These are phyloP conservation scores for Malurus elegans DNA, from an alignment of 2,113 vertebrate species.

Conservation along the genomic window DNA sequence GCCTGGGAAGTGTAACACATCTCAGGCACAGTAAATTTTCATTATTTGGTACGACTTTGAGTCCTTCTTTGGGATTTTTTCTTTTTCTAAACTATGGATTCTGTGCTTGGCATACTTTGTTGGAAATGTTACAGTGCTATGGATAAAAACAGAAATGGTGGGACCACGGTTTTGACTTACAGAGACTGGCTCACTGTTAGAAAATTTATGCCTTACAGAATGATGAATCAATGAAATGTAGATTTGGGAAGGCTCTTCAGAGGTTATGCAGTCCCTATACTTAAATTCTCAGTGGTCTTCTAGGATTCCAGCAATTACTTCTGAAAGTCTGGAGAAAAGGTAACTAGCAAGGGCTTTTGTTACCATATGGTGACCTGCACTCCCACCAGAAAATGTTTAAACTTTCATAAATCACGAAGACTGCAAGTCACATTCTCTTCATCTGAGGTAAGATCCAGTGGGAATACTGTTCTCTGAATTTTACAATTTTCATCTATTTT, in stretches of 20 bases:
- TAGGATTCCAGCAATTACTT: not conserved
- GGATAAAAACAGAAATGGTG: not conserved
- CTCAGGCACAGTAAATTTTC: not conserved
- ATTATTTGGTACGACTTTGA: not conserved
- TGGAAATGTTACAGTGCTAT: not conserved
- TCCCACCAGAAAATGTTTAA: slow-evolving; percentile 12
- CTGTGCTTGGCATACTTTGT: not conserved
- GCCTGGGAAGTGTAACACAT: not conserved
- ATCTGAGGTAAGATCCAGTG: not conserved
- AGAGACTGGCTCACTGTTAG: not conserved
- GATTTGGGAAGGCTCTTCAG: not conserved
- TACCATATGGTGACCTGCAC: not conserved
- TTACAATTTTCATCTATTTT: not conserved
- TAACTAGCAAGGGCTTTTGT: not conserved
- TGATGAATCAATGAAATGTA: not conserved
- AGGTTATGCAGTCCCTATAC: not conserved
- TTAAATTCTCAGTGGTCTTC: not conserved
- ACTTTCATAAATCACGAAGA: slow-evolving; percentile 18
- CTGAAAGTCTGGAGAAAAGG: not conserved
- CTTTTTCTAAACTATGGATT: not conserved
- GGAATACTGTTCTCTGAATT: not conserved
- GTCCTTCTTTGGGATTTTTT: not conserved
- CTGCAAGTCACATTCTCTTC: not conserved
- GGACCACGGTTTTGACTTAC: not conserved
- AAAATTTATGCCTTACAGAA: not conserved